These are phyloP conservation scores for Seira sanloemensis DNA, from an alignment of 2,888 invertebrate genomes.

Conservation along the genomic window DNA sequence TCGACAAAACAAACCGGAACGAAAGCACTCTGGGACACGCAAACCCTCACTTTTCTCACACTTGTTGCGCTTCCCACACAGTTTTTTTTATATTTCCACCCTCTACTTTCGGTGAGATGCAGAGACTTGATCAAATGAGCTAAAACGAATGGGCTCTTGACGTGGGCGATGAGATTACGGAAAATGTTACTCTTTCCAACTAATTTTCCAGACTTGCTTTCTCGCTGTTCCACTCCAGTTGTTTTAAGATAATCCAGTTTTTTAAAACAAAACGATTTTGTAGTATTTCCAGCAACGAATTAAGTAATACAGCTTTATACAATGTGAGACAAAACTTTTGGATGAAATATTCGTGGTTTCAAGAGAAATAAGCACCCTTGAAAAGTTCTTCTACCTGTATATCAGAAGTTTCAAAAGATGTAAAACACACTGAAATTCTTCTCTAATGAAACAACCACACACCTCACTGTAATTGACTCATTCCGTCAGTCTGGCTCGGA, in stretches of 20 bases:
- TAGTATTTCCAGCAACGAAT: too few relatives aligned
- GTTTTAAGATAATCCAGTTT: too few relatives aligned
- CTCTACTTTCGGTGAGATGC: neutral
- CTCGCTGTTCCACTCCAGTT: constrained; percentile 1
- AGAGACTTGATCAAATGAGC: neutral
- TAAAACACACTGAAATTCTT: too few relatives aligned
- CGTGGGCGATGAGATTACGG: neutral
- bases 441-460: too few relatives aligned
- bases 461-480: too few relatives aligned
- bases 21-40: constrained; percentile 39
- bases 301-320: too few relatives aligned
- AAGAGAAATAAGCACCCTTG: too few relatives aligned
- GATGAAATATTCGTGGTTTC: too few relatives aligned
- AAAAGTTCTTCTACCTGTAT: too few relatives aligned
- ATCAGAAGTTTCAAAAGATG: too few relatives aligned
- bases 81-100: constrained; percentile 6
- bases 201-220: neutral
- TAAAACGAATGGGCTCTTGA: constrained; percentile 9
- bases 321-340: too few relatives aligned
- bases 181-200: constrained; percentile 1
- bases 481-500: constrained; percentile 6
- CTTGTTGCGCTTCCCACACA: constrained; percentile 61
- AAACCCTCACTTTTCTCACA: constrained; percentile 45
- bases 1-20: constrained; percentile 23
- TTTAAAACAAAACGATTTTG: too few relatives aligned